Base-by-base conservation (phyloP, 2,888 invertebrate species). In the Melanophora roralis region DNA sequence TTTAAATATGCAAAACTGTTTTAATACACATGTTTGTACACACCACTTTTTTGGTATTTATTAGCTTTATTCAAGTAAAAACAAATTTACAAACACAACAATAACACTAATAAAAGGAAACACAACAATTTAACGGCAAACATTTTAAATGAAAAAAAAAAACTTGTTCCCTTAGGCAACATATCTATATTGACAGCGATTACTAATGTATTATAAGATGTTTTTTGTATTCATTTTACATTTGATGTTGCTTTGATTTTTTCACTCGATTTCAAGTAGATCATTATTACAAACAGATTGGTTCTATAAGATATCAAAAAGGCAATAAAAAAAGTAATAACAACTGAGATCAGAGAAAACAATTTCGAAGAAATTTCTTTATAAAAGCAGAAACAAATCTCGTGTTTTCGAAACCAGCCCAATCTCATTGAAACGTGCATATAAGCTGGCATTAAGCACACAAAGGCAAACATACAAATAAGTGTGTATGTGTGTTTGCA, bases 131-230 rank as follows among this genome's bases (percentile, higher is more conserved):
- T 77, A 81, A 75, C 62, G 76, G 27, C 75, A 81, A 81, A 81
- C 75, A 78, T 76, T 79, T 83, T 81, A 82, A 81, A 84, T 81
- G 27, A 67, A 78, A 73, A 76, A 12, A 60, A 27, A 81, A 69
- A 81, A 81, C 79, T 79, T 80, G 72, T 69, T 82, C 83, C 82
- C 83, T 64, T 23, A 81, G 82, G 83, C 83, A 78, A 64, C 68
- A 78, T 83, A 83, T 81, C 75, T 82, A 79, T 80, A 82, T 82
- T 81, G 81, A 82, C 80, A 81, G 81, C 79, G 74, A 74, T 82
- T 71, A 51, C 8, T 71, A 77, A 23, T 78, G 40, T 81, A 81
- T 77, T 49, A 47, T 64, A 64, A 21, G 21, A 23, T 45, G 12
- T 19, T 16, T 64, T 19, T 40, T 11, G 40, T 14, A 19, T 51